Evolutionary conservation across 2,888 invertebrate genomes (phyloP).

Genomic region (Eupithecia dodoneata): DNA sequence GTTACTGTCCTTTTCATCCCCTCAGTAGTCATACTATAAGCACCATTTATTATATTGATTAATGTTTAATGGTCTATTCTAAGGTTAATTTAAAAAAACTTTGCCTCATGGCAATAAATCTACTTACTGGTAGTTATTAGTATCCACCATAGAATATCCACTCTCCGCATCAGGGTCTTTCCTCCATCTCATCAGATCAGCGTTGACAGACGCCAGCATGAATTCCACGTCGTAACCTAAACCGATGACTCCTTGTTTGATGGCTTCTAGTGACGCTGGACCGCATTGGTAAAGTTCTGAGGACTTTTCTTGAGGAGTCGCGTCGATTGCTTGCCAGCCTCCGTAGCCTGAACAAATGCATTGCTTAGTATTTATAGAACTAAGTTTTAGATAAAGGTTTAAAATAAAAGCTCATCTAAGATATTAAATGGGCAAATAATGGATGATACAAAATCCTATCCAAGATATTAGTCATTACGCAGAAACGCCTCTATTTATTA

Average conservation of each 20-base stretch:
- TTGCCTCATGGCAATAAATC: neutral
- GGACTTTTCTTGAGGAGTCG: constrained; percentile 93
- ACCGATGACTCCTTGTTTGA: constrained; percentile 90
- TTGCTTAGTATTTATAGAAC: neutral
- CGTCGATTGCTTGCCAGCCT: constrained; percentile 96
- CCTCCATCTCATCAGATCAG: constrained; percentile 92
- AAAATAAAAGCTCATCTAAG: neutral
- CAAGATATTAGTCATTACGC: neutral
- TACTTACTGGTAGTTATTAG: constrained; percentile 89
- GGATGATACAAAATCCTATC: too few species aligned
- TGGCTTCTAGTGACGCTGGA: constrained; percentile 90
- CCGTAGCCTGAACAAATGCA: constrained; percentile 87
- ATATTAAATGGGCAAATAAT: neutral
- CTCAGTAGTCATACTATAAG: neutral
- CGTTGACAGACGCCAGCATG: constrained; percentile 92
- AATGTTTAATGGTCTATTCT: neutral
- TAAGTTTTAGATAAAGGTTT: neutral
- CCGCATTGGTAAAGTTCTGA: constrained; percentile 90
- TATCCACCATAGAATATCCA: constrained; percentile 88
- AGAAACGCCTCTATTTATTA: too few species aligned
- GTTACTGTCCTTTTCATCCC: neutral
- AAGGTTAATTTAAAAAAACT: neutral
- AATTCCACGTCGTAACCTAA: constrained; percentile 90
- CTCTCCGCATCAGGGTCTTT: constrained; percentile 85
- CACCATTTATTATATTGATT: neutral